Evolutionary conservation across 1,140 invertebrate species (phyloP).

Genomic region (Anastatus disparis): DNA sequence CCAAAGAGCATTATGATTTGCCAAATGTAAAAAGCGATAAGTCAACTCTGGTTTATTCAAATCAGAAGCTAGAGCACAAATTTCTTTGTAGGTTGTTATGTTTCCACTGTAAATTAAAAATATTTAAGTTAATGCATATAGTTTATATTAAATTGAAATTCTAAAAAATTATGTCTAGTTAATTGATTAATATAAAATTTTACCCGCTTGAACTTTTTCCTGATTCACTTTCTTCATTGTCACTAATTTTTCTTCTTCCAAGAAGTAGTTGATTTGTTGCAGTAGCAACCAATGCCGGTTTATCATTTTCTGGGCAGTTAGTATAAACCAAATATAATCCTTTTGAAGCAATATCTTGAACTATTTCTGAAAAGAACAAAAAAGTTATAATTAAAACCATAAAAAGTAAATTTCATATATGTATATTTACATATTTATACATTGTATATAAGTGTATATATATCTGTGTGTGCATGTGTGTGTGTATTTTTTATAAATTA

Average conservation of each 20-base stretch:
- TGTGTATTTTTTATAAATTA: no score
- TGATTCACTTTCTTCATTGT: conserved; percentile 85
- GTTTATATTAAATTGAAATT: not conserved
- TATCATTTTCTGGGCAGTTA: conserved; percentile 77
- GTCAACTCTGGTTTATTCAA: conserved; percentile 93
- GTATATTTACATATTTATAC: not conserved
- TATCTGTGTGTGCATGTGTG: no score
- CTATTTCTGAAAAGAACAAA: conserved; percentile 73
- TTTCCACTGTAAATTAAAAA: conserved; percentile 73
- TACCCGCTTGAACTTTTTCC: conserved; percentile 87
- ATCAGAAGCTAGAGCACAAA: conserved; percentile 92
- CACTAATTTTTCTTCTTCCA: conserved; percentile 80
- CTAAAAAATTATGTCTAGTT: not conserved
- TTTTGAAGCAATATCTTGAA: conserved; percentile 92
- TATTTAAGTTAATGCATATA: not conserved
- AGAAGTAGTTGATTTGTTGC: conserved; percentile 85
- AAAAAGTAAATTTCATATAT: no score
- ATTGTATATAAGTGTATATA: not conserved
- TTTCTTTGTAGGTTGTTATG: conserved; percentile 91
- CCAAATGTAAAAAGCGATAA: conserved; percentile 95
- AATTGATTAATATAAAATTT: not conserved
- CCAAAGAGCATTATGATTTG: conserved; percentile 94
- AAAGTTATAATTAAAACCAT: no score
- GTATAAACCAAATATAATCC: conserved; percentile 89
- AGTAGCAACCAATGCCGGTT: conserved; percentile 77